Evolutionary conservation across 2,888 invertebrate species (phyloP).

Genomic region (Escarpia spicata): DNA sequence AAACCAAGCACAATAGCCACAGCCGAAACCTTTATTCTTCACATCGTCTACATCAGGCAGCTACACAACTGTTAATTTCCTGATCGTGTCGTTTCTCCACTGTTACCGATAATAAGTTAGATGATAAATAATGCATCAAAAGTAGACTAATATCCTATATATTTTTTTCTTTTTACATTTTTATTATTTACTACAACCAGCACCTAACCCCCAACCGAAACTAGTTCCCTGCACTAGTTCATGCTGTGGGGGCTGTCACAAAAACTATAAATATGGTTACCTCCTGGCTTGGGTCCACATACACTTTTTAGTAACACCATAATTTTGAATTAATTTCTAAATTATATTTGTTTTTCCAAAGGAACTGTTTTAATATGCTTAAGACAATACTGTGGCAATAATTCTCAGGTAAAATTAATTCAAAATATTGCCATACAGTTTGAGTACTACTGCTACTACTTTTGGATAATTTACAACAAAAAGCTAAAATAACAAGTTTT

Average conservation of each 20-base stretch:
- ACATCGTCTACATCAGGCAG: not conserved
- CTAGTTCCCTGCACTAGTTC: constrained; percentile 9
- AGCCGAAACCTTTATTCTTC: not conserved
- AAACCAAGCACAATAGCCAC: not conserved
- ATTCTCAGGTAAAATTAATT: too few species aligned
- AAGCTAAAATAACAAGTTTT: too few species aligned
- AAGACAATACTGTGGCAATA: too few species aligned
- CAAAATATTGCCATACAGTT: too few species aligned
- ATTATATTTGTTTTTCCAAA: not conserved
- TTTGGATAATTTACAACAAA: too few species aligned
- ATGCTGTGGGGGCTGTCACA: not conserved
- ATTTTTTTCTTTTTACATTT: not conserved
- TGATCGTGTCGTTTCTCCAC: not conserved
- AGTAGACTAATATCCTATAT: not conserved
- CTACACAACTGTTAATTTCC: not conserved
- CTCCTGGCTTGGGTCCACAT: not conserved
- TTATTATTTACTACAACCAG: not conserved
- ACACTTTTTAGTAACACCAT: not conserved
- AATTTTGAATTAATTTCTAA: not conserved
- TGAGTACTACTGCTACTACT: too few species aligned
- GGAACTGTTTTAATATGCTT: not conserved
- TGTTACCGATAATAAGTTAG: not conserved
- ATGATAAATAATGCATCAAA: not conserved
- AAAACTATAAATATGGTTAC: not conserved
- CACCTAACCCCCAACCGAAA: not conserved